A percentile compares a stretch with the other conserved stretches of the same genome.
Conservation (phyloP, 1,140 invertebrate species). For the Leptinotarsa defecta region DNA sequence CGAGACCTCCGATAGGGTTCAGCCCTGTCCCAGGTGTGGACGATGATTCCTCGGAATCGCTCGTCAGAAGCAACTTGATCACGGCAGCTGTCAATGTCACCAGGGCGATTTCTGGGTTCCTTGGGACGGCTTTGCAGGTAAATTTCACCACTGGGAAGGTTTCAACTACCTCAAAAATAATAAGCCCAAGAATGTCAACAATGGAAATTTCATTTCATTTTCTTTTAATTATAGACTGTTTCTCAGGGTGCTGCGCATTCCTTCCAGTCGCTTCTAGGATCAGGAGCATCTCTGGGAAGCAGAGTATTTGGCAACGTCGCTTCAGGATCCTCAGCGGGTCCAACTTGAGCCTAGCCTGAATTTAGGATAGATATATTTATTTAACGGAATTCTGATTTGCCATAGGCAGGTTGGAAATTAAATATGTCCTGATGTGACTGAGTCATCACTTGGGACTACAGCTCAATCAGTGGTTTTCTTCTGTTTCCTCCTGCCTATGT, state of each 20-base stretch:
- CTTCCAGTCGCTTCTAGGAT: constrained; percentile 48
- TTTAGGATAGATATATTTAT: constrained; percentile 3
- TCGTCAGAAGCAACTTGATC: constrained; percentile 66
- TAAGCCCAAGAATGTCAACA: neutral
- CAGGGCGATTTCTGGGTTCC: constrained; percentile 72
- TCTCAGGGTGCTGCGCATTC: constrained; percentile 49
- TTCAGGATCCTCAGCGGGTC: constrained; percentile 37
- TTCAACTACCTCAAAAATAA: neutral
- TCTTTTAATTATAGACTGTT: constrained; percentile 31
- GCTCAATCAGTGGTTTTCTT: no score
- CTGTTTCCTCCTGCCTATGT: no score
- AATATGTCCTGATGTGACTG: no score
- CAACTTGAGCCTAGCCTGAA: constrained; percentile 32
- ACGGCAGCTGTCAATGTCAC: constrained; percentile 73
- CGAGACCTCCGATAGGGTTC: constrained; percentile 46
- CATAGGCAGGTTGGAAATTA: neutral
- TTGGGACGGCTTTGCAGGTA: constrained; percentile 75
- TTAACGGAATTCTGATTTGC: neutral
- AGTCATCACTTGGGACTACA: no score
- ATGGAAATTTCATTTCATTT: neutral
- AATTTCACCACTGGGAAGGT: no score
- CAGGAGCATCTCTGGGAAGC: constrained; percentile 43
- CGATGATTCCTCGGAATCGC: constrained; percentile 45
- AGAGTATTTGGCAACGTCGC: constrained; percentile 31
- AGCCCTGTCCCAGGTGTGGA: constrained; percentile 50